Evolutionary conservation across 92 coral and sea anemone species (phyloP).

Genomic region (Porites divaricata): DNA sequence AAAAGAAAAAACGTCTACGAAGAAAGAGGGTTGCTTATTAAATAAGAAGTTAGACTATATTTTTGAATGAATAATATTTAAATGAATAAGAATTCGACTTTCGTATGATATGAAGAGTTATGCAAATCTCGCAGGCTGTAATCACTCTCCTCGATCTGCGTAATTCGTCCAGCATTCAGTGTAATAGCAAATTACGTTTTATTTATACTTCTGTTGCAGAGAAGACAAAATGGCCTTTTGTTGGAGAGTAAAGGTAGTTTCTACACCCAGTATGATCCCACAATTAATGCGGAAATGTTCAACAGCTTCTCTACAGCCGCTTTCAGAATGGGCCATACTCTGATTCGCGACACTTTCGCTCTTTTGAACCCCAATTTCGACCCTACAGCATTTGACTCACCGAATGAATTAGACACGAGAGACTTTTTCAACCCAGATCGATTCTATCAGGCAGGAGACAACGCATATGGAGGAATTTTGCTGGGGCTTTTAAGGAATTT

Average conservation of each 20-base stretch:
- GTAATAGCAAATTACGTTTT: neutral
- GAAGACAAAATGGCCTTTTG: neutral
- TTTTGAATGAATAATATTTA: too few species aligned
- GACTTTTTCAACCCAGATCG: slow-evolving; percentile 25
- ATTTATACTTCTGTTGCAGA: slow-evolving; percentile 1
- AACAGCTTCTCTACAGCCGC: slow-evolving; percentile 89
- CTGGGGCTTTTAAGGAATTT: neutral
- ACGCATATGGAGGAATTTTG: slow-evolving; percentile 12
- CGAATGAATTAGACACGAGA: neutral
- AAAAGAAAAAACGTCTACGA: too few species aligned
- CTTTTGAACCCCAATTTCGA: neutral
- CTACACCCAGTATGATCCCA: slow-evolving; percentile 54
- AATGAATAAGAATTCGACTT: too few species aligned
- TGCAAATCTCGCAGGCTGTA: too few species aligned
- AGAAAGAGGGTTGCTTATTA: too few species aligned
- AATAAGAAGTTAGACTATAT: too few species aligned
- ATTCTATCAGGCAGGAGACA: neutral
- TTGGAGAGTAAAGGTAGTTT: neutral
- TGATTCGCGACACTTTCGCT: slow-evolving; percentile 54
- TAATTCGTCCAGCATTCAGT: too few species aligned
- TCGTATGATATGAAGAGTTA: too few species aligned
- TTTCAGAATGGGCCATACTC: slow-evolving; percentile 84
- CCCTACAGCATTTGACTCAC: neutral
- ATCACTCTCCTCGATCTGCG: too few species aligned
- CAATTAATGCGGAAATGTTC: slow-evolving; percentile 58